Evolutionary conservation across 2,888 invertebrate species (phyloP).

Genomic region (Meghimatium bilineatum): DNA sequence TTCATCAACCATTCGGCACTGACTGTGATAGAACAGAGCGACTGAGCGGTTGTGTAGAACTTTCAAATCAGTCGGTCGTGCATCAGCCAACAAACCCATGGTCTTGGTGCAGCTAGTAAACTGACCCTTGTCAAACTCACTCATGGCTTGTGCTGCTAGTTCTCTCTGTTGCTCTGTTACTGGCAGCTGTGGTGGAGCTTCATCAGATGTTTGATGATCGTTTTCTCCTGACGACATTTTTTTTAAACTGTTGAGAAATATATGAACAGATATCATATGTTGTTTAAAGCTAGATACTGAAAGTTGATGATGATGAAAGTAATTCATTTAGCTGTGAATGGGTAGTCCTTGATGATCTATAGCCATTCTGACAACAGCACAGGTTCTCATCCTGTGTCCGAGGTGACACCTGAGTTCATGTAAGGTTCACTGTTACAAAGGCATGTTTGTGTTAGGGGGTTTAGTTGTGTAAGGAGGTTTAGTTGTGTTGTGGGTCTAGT

Average conservation of each 20-base stretch:
- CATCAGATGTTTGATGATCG: conserved; percentile 32
- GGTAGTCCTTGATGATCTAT: too few relatives aligned
- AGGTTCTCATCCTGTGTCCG: too few relatives aligned
- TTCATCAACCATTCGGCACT: conserved; percentile 84
- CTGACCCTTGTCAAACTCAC: conserved; percentile 83
- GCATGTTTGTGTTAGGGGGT: too few relatives aligned
- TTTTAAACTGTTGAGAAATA: neutral
- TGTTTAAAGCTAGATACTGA: too few relatives aligned
- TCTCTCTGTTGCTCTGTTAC: conserved; percentile 81
- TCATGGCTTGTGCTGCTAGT: conserved; percentile 81
- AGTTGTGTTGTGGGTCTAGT: too few relatives aligned
- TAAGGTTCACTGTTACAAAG: too few relatives aligned
- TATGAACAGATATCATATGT: neutral
- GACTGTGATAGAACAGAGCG: conserved; percentile 84
- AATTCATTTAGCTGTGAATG: too few relatives aligned
- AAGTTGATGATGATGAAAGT: too few relatives aligned
- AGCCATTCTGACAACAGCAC: too few relatives aligned
- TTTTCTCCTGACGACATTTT: conserved; percentile 26
- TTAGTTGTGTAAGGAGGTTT: too few relatives aligned
- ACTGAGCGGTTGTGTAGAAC: conserved; percentile 90
- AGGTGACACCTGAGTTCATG: too few relatives aligned
- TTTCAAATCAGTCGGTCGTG: conserved; percentile 81
- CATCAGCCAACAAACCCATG: conserved; percentile 82
- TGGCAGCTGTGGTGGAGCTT: conserved; percentile 58
- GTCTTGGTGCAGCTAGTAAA: conserved; percentile 81